These are phyloP conservation scores for Piliocolobus tephrosceles DNA, from an alignment of 2,113 vertebrate species.

Conservation along the genomic window DNA sequence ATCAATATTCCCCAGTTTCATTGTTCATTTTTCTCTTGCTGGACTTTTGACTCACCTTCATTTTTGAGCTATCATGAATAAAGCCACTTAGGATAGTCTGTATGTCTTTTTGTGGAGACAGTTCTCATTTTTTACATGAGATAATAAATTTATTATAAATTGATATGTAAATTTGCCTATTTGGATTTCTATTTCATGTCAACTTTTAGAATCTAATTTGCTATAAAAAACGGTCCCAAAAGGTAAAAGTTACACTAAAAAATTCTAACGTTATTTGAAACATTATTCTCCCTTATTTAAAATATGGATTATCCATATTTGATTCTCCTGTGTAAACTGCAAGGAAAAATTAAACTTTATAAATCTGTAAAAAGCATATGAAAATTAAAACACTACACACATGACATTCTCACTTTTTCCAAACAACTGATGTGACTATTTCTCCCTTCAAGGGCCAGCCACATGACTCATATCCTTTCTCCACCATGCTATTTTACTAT, in stretches of 20 bases:
- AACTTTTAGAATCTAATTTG: not conserved
- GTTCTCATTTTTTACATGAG: not conserved
- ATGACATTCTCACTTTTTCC: not conserved
- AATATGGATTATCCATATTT: not conserved
- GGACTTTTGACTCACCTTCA: not conserved
- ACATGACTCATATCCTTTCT: not conserved
- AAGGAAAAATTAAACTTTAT: not conserved
- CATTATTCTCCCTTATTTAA: not conserved
- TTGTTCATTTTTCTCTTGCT: not conserved
- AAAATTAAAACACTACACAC: not conserved
- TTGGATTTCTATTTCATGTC: not conserved
- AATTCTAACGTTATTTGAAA: not conserved
- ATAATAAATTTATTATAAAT: constrained; percentile 13
- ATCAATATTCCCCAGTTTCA: not conserved
- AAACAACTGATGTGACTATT: not conserved
- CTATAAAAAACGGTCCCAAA: not conserved
- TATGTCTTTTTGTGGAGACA: not conserved
- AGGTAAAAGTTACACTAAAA: not conserved
- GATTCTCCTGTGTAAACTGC: not conserved
- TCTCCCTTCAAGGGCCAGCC: not conserved
- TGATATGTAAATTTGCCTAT: not conserved
- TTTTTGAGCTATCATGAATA: not conserved
- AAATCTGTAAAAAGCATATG: not conserved
- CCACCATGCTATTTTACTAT: not conserved
- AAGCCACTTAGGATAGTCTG: not conserved